phyloP scores from a whole-genome alignment of 2,113 vertebrate species.

The Spilogale gracilis region DNA sequence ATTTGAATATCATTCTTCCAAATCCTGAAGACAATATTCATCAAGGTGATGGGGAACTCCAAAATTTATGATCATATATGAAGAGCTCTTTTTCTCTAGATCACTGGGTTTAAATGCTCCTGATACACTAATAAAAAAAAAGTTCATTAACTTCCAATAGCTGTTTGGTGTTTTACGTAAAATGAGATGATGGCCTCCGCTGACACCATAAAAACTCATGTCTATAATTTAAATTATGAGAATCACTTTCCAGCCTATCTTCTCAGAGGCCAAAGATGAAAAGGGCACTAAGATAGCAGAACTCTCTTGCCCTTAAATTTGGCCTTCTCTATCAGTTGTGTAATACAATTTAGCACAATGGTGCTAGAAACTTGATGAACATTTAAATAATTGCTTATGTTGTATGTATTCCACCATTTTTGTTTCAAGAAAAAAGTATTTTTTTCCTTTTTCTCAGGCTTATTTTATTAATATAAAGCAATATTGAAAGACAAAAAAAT shows the following conservation, averaged over 20 bases:
- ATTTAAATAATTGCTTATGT: background rate
- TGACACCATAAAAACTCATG: slow-evolving; percentile 75
- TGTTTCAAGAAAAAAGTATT: background rate
- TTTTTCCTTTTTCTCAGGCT: background rate
- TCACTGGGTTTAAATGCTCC: slow-evolving; percentile 74
- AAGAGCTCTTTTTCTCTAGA: slow-evolving; percentile 66
- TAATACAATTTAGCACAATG: background rate
- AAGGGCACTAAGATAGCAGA: background rate
- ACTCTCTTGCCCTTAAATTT: background rate
- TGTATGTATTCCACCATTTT: background rate
- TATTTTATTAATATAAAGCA: slow-evolving; percentile 13
- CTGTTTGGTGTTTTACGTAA: slow-evolving; percentile 75
- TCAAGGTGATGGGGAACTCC: slow-evolving; percentile 40
- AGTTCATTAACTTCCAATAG: slow-evolving; percentile 79
- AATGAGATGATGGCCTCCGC: slow-evolving; percentile 62
- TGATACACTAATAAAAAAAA: slow-evolving; percentile 74
- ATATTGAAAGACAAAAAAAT: background rate
- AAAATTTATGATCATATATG: slow-evolving; percentile 65
- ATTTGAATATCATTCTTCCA: slow-evolving; percentile 57
- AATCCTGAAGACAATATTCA: slow-evolving; percentile 51
- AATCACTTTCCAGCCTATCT: slow-evolving; percentile 60
- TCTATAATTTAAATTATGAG: slow-evolving; percentile 71
- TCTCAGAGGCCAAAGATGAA: slow-evolving; percentile 47
- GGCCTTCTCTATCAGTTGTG: background rate
- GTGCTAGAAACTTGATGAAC: background rate